Evolutionary conservation across 2,797 vertebrate species (phyloP), one percentile per base, ranked within the genome.

Genomic region (Brotula barbata): DNA sequence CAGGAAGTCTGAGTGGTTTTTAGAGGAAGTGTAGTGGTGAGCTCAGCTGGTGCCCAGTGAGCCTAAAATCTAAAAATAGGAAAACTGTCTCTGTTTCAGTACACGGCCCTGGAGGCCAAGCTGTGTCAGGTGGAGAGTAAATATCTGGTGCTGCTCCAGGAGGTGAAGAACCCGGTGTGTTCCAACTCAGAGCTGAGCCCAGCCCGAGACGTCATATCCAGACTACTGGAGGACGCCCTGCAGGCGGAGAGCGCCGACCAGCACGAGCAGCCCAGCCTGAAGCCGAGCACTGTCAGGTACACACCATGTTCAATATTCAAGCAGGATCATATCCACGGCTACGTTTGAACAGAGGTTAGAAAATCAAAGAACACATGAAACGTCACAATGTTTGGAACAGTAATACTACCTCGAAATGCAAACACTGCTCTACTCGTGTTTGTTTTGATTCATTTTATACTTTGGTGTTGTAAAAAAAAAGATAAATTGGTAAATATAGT

Each of bases 41-140:
- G 45, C 54, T 54, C 1, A 46, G 25, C 61, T 43, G 16, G 8
- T 68, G 16, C n/a, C 34, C 28, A 21, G 21, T 36, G 20, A 49
- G 37, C 36, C 6, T 72, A 19, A 66, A 37, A 46, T 40, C 6
- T 72, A 19, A 66, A 37, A 46, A 43, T 43, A 12, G 37, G 20
- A 58, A 47, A 8, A 12, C 28, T 48, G 2, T 68, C 14, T 37
- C 17, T 60, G 28, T 62, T 66, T 37, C 80, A 99, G 97, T 95
- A 90, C 48, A 93, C 91, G 0, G 93, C 92, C 68, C 88, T 98
- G 81, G 96, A 98, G 81, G 97, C 97, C 75, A 96, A 95, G 78
- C 76, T 98, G 55, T 99, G 97, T 82, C 97, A 99, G 86, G 92
- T 96, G 79, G 97, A 99, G 89, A 98, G 97, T 55, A 98, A 98